Evolutionary conservation across 92 coral and sea anemone species (phyloP), one percentile per base, ranked within the genome.

Genomic region (Ricordea florida): DNA sequence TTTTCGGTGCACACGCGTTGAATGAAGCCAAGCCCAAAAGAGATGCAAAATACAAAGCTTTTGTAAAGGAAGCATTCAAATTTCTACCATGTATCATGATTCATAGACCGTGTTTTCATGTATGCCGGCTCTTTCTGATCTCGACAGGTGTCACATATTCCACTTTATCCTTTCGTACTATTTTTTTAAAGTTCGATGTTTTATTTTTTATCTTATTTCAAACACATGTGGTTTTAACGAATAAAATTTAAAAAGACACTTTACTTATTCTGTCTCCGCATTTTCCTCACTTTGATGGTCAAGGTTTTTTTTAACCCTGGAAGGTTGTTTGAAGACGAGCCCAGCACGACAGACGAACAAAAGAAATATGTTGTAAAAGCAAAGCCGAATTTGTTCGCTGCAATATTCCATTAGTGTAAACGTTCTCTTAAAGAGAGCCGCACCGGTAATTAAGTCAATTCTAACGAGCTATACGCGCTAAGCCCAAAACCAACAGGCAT

Each of bases 1-100:
- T 86, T 86, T 82, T 71, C 74, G 87, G 90, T 71, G 48, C 58
- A 86, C 87, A 86, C 84, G 56, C 41, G 32, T 60, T 50, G 62
- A 49, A 28, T 52, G 77, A 52, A 14, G 29, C 77, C 53, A 52
- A 56, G 53, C 38, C 64, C 37, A 53, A 69, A 15, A 50, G 44
- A 37, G 51, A 51, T 69, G 62, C 76, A 69, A 69, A 68, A 52
- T 29, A 69, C 42, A 70, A 24, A 50, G 48, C 69, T 62, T 37
- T 62, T 62, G 41, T 62, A 26, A 37, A 38, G 41, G 38, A 45
- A 20, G 36, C 64, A 69, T 69, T 69, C 37, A 69, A 56, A 40
- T 35, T 17, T 53, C n/a, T n/a, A n/a, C n/a, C n/a, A 57, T 70
- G 76, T 70, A 48, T 52, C 66, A 55, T 55, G 77, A 25, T 65